Conservation (phyloP, 1,140 invertebrate species). For the Anadara kagoshimensis region DNA sequence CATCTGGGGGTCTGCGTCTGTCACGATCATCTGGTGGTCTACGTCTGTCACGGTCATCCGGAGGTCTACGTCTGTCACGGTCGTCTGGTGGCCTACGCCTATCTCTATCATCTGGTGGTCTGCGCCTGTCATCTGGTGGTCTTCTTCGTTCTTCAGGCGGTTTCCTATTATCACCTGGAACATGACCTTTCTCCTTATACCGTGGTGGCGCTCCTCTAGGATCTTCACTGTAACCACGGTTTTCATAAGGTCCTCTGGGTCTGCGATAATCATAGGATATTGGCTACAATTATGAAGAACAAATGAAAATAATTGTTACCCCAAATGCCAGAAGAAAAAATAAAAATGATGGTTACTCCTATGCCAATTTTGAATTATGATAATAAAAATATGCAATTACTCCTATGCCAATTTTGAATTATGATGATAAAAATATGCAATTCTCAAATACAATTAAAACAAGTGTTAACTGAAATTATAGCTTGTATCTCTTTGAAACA, state of each 20-base stretch:
- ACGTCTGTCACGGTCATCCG: slow-evolving; percentile 18
- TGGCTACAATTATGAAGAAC: background rate
- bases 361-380: background rate
- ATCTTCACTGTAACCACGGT: slow-evolving; percentile 36
- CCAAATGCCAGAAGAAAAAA: background rate
- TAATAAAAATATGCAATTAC: background rate
- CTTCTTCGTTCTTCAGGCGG: slow-evolving; percentile 29
- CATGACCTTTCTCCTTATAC: slow-evolving; percentile 26
- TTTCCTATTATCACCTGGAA: slow-evolving; percentile 34
- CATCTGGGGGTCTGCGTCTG: slow-evolving; percentile 2
- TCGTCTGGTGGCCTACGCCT: slow-evolving; percentile 26
- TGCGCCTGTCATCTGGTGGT: slow-evolving; percentile 34
- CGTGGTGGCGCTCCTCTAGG: slow-evolving; percentile 42
- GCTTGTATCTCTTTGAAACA: too few species aligned
- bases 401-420: too few species aligned
- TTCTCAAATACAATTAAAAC: too few species aligned
- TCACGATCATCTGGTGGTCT: slow-evolving; percentile 25
- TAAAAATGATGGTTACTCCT: background rate
- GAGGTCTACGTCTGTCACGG: slow-evolving; percentile 30
- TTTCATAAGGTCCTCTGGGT: slow-evolving; percentile 14
- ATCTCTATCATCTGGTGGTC: slow-evolving; percentile 32
- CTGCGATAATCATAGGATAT: slow-evolving; percentile 27
- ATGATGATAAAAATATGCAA: too few species aligned
- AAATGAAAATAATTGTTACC: background rate
- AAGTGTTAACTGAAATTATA: too few species aligned